A percentile compares a stretch with the other conserved stretches of the same genome.
Evolutionary conservation across 2,888 invertebrate species (phyloP).

Genomic region (Polymixis lichenea): DNA sequence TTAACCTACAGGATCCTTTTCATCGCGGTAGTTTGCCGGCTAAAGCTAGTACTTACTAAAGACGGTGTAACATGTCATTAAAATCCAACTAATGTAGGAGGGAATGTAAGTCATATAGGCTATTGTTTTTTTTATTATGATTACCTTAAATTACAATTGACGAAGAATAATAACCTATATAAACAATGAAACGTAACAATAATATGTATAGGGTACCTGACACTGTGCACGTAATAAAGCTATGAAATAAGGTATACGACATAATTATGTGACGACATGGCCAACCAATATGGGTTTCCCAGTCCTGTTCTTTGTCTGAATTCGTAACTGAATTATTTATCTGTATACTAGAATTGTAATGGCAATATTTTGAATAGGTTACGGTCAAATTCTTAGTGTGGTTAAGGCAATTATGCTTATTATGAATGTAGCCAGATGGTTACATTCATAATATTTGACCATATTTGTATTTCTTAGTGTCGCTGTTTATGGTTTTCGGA

Average conservation of each 20-base stretch:
- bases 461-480: not conserved
- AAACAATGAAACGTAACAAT: not conserved
- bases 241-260: not conserved
- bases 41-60: too few relatives aligned
- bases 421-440: too few relatives aligned
- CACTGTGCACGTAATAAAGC: not conserved
- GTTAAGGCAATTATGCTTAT: not conserved
- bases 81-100: not conserved
- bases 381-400: not conserved
- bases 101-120: too few relatives aligned
- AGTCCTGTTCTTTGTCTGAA: not conserved
- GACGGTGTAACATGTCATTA: too few relatives aligned
- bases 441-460: not conserved
- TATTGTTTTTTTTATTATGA: not conserved
- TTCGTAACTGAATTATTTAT: not conserved
- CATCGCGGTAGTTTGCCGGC: too few relatives aligned
- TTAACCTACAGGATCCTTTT: too few relatives aligned
- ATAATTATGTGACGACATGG: not conserved
- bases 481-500: not conserved
- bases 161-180: constrained; percentile 2
- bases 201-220: not conserved
- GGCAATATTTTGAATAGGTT: too few relatives aligned
- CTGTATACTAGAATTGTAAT: too few relatives aligned
- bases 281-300: not conserved
- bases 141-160: not conserved